Evolutionary conservation across 37 sponge, comb jelly and placozoan species (phyloP).

Genomic region (Eunapius fragilis): DNA sequence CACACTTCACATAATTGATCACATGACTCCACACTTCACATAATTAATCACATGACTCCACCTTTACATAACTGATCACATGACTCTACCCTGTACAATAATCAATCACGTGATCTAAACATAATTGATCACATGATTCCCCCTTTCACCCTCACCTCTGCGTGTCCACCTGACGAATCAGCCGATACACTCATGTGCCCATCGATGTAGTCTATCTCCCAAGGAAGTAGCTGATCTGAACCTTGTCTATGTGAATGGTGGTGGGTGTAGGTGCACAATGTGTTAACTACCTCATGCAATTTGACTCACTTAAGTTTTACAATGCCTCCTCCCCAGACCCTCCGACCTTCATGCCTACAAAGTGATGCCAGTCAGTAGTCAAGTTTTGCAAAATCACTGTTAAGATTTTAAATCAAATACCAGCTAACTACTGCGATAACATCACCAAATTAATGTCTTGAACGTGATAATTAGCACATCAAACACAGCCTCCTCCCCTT

Average conservation of each 20-base stretch:
- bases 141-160: background rate
- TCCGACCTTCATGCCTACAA: slow-evolving; percentile 41
- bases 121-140: background rate
- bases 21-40: background rate
- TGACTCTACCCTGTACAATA: background rate
- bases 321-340: slow-evolving; percentile 61
- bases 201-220: slow-evolving; percentile 29
- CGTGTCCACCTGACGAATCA: background rate
- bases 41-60: background rate
- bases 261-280: too few species aligned
- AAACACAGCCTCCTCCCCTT: too few species aligned
- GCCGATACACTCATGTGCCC: background rate
- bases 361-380: background rate
- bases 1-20: background rate
- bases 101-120: background rate
- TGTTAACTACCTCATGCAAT: too few species aligned
- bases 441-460: too few species aligned
- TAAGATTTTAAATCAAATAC: too few species aligned
- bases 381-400: too few species aligned
- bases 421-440: too few species aligned
- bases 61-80: background rate
- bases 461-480: too few species aligned
- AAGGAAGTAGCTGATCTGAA: slow-evolving; percentile 32
- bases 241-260: background rate
- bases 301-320: slow-evolving; percentile 37